A percentile compares a stretch with the other conserved stretches of the same genome.
These are phyloP conservation scores for Pterocles gutturalis DNA, from an alignment of 2,113 vertebrate species.

Conservation along the genomic window DNA sequence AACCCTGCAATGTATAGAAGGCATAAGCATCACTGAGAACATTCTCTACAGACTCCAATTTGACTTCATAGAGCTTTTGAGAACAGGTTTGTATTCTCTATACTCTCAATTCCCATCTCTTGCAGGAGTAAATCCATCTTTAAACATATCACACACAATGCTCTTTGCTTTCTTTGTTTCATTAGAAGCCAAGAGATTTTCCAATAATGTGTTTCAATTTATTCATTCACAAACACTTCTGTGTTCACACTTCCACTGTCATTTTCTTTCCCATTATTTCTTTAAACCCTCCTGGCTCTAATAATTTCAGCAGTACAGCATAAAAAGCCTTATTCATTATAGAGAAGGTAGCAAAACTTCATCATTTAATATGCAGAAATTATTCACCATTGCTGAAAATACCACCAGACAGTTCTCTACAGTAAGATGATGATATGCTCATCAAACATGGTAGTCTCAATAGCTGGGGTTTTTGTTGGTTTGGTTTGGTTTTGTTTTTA, in stretches of 20 bases:
- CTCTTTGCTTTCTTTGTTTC: background rate
- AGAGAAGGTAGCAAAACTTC: background rate
- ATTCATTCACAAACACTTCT: background rate
- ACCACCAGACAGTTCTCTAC: background rate
- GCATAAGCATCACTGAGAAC: background rate
- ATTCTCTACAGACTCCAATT: background rate
- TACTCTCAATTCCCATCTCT: background rate
- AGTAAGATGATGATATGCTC: background rate
- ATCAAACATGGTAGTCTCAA: background rate
- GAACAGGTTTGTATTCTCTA: background rate
- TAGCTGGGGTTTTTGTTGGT: background rate
- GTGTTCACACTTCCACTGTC: background rate
- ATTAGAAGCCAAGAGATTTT: background rate
- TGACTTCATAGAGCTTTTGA: background rate
- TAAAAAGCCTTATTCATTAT: background rate
- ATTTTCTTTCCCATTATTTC: background rate
- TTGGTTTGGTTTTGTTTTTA: background rate
- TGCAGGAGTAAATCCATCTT: background rate
- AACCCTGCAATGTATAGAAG: background rate
- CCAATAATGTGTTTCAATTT: background rate
- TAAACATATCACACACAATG: background rate
- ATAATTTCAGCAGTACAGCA: background rate
- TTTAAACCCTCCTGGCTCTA: conserved; percentile 12
- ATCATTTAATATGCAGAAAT: background rate
- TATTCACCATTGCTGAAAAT: background rate